These are phyloP conservation scores for Notodonta ziczac DNA, from an alignment of 2,888 invertebrate genomes.

Conservation along the genomic window DNA sequence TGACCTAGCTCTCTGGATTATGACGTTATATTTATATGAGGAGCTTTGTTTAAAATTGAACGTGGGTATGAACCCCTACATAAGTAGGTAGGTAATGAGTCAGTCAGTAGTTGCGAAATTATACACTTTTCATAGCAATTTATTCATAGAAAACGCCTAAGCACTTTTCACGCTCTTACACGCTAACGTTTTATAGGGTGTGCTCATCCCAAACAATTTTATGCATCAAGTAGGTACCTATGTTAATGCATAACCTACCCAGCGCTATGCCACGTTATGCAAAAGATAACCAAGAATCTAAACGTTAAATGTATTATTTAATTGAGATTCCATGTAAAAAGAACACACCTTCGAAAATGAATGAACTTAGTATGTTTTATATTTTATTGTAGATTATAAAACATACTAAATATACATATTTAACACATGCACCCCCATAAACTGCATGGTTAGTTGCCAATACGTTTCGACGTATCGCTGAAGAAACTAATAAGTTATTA, in stretches of 20 bases:
- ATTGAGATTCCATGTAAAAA: neutral
- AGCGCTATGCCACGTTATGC: neutral
- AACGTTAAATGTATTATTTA: neutral
- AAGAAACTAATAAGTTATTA: constrained; percentile 18
- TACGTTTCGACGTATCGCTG: constrained; percentile 29
- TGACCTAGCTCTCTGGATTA: neutral
- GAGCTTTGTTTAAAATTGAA: neutral
- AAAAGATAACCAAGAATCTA: neutral
- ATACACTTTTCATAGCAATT: neutral
- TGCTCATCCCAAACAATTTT: neutral
- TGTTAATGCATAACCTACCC: neutral
- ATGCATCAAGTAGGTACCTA: neutral
- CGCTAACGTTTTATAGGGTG: neutral
- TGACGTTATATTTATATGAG: neutral
- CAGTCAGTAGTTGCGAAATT: too few species aligned
- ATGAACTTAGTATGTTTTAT: too few species aligned
- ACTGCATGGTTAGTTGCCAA: neutral
- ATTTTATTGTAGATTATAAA: neutral
- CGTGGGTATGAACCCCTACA: too few species aligned
- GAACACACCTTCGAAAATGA: neutral
- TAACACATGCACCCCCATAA: neutral
- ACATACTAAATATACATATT: neutral
- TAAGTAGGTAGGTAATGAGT: too few species aligned
- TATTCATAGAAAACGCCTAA: neutral
- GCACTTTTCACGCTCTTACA: neutral